Evolutionary conservation across 35 echinoderm and acorn worm species (phyloP).

Genomic region (Nesometra sesokonis): DNA sequence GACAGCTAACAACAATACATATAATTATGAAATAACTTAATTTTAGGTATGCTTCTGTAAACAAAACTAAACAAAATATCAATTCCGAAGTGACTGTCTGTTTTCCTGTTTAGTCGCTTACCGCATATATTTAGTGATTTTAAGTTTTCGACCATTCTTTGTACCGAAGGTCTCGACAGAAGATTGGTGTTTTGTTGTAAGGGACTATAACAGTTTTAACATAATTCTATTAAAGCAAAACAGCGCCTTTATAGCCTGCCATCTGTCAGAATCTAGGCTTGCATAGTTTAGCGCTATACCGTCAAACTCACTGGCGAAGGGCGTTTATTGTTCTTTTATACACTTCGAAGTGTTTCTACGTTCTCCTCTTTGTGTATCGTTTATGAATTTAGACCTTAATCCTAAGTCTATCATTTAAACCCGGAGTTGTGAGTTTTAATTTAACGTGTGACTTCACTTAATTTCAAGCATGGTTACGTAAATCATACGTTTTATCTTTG

Average conservation of each 20-base stretch:
- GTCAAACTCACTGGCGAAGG: neutral
- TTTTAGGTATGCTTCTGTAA: too few species aligned
- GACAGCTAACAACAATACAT: too few species aligned
- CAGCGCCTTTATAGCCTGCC: neutral
- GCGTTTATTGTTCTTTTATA: neutral
- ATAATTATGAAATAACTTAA: too few species aligned
- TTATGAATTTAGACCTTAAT: neutral
- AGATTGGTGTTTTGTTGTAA: neutral
- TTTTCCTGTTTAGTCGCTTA: too few species aligned
- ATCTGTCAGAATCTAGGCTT: neutral
- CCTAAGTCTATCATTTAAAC: neutral
- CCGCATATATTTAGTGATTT: too few species aligned
- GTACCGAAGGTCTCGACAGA: neutral
- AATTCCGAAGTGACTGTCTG: too few species aligned
- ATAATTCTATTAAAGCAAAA: neutral
- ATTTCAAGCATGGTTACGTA: neutral
- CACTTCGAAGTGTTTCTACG: neutral
- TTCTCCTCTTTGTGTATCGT: neutral
- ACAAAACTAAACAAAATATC: too few species aligned
- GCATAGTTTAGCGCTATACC: neutral
- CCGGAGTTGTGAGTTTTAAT: neutral
- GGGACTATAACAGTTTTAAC: neutral
- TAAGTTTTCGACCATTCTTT: too few species aligned
- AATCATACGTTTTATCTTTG: neutral
- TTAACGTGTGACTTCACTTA: neutral